These are phyloP conservation scores for Colinus virginianus DNA, from an alignment of 2,113 vertebrate genomes.

Conservation along the genomic window DNA sequence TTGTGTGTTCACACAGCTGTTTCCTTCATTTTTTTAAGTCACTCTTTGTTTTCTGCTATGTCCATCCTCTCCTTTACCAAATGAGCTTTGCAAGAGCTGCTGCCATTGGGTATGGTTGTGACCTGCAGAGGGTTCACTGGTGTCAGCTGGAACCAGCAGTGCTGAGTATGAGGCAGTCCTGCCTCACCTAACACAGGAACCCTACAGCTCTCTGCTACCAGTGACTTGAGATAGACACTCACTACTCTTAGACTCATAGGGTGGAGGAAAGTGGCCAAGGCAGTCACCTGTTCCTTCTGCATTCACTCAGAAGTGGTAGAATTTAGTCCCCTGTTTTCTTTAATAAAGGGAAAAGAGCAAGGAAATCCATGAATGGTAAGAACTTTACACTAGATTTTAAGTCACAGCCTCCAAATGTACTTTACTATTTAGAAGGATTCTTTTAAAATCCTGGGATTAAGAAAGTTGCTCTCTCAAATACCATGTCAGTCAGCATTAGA, in stretches of 20 bases:
- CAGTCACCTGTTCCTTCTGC: not conserved
- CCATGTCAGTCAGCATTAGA: not conserved
- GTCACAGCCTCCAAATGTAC: not conserved
- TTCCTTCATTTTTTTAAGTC: not conserved
- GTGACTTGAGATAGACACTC: not conserved
- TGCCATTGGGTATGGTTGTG: not conserved
- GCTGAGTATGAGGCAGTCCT: not conserved
- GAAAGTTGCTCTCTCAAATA: constrained; percentile 2
- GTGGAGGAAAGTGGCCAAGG: not conserved
- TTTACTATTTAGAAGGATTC: not conserved
- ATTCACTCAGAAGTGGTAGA: not conserved
- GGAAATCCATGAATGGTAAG: not conserved
- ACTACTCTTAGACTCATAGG: not conserved
- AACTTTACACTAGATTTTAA: constrained; percentile 17
- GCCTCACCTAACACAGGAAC: not conserved
- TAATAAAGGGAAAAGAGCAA: not conserved
- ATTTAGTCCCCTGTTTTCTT: not conserved
- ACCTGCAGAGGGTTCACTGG: not conserved
- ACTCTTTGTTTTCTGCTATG: not conserved
- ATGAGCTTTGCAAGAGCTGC: not conserved
- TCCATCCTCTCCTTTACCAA: not conserved
- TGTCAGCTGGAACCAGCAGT: not conserved
- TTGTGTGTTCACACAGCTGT: too few relatives aligned
- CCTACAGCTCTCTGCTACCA: not conserved
- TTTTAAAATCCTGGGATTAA: not conserved